phyloP scores from a whole-genome alignment of 2,888 invertebrate species.

The Erebia ligea region DNA sequence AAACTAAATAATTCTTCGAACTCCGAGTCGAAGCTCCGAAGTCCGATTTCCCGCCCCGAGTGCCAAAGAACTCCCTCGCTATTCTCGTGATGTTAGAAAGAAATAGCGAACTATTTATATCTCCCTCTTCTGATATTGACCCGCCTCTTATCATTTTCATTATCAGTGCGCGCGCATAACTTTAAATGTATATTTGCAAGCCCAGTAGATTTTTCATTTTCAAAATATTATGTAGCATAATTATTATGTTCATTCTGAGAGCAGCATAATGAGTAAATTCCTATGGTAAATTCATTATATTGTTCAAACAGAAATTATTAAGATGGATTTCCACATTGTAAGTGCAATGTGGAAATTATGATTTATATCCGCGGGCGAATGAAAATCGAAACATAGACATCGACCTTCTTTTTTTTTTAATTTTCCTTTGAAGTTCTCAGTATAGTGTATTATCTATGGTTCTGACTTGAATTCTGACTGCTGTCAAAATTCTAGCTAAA shows the following conservation, averaged over 20 bases:
- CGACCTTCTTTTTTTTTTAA: no score
- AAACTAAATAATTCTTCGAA: constrained; percentile 57
- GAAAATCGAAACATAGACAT: neutral
- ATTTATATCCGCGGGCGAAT: neutral
- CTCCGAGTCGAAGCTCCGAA: constrained; percentile 22
- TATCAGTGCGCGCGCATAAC: constrained; percentile 58
- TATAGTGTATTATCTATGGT: no score
- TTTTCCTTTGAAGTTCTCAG: neutral
- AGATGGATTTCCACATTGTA: no score
- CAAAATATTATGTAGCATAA: neutral
- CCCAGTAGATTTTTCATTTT: neutral
- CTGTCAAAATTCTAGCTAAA: constrained; percentile 9
- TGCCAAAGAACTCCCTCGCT: constrained; percentile 18
- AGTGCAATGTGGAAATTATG: neutral
- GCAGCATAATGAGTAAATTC: neutral
- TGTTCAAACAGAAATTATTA: neutral
- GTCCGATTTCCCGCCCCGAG: constrained; percentile 24
- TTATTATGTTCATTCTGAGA: no score
- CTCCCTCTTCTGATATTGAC: constrained; percentile 65
- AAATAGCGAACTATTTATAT: constrained; percentile 52
- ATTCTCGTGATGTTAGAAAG: constrained; percentile 41
- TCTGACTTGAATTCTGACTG: no score
- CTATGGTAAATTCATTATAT: neutral
- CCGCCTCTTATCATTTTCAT: constrained; percentile 57
- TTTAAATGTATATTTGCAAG: neutral